These are phyloP conservation scores for Drosophila anomelani DNA, from an alignment of 2,888 invertebrate species.

Conservation along the genomic window DNA sequence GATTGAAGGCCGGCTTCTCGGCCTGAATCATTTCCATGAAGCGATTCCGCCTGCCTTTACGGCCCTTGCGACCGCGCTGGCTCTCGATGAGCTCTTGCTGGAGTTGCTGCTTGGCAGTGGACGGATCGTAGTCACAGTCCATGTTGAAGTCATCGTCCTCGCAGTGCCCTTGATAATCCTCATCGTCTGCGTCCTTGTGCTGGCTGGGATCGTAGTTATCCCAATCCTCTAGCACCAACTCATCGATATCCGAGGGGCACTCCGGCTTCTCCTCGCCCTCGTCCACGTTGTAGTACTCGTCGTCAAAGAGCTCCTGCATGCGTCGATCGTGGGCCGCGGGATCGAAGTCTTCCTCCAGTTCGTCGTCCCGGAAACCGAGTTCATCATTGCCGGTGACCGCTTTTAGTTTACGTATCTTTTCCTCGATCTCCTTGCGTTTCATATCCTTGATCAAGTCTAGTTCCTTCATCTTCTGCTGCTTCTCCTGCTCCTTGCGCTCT, in stretches of 20 bases:
- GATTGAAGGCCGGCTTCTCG: constrained; percentile 94
- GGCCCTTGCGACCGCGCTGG: constrained; percentile 87
- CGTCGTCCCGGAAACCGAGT: constrained; percentile 87
- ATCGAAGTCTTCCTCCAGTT: constrained; percentile 96
- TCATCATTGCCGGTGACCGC: constrained; percentile 93
- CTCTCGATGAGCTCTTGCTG: constrained; percentile 87
- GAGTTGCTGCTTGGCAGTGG: constrained; percentile 85
- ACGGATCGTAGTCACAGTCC: constrained; percentile 94
- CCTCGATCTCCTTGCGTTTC: constrained; percentile 95
- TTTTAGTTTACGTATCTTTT: constrained; percentile 93
- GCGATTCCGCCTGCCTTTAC: constrained; percentile 89
- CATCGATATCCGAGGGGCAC: constrained; percentile 91
- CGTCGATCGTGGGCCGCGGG: constrained; percentile 93
- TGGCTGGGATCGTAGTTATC: constrained; percentile 86
- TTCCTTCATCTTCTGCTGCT: constrained; percentile 92
- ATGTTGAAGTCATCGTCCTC: constrained; percentile 94
- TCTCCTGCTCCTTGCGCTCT: constrained; percentile 91
- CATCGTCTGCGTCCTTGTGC: constrained; percentile 83
- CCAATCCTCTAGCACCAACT: constrained; percentile 84
- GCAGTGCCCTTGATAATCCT: constrained; percentile 87
- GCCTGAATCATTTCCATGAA: constrained; percentile 90
- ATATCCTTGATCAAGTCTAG: constrained; percentile 93
- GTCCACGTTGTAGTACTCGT: constrained; percentile 92
- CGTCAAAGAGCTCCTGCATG: constrained; percentile 94
- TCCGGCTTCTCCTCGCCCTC: constrained; percentile 91